phyloP scores from a whole-genome alignment of 2,113 vertebrate genomes.

The Pardalotus punctatus region DNA sequence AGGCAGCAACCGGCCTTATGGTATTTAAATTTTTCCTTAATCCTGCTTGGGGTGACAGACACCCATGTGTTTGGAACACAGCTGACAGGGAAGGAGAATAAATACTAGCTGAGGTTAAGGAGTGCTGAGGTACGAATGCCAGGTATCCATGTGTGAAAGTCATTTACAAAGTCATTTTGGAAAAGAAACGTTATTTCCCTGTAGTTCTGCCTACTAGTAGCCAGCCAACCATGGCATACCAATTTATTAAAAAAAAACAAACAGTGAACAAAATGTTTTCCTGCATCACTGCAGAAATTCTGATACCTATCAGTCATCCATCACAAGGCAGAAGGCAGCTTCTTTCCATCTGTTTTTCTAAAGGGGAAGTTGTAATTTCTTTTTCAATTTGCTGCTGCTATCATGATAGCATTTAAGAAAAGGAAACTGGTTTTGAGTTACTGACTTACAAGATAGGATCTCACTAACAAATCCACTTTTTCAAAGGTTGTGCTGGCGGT shows the following conservation, averaged over 20 bases:
- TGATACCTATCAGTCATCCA: neutral
- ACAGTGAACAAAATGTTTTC: neutral
- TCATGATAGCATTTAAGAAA: neutral
- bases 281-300: neutral
- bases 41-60: neutral
- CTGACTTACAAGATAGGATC: constrained; percentile 7
- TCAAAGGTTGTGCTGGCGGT: neutral
- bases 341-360: neutral
- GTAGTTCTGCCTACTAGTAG: neutral
- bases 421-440: neutral
- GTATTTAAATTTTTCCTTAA: neutral
- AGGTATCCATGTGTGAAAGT: neutral
- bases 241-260: neutral
- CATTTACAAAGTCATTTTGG: neutral
- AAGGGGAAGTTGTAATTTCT: neutral
- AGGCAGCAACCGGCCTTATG: neutral
- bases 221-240: neutral
- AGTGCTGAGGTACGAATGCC: neutral
- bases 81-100: neutral
- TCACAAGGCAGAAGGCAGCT: neutral
- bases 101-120: neutral
- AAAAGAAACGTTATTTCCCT: neutral
- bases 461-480: constrained; percentile 25
- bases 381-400: neutral
- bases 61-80: neutral